Evolutionary conservation across 2,888 invertebrate genomes (phyloP).

Genomic region (Leptogaster cylindrica): DNA sequence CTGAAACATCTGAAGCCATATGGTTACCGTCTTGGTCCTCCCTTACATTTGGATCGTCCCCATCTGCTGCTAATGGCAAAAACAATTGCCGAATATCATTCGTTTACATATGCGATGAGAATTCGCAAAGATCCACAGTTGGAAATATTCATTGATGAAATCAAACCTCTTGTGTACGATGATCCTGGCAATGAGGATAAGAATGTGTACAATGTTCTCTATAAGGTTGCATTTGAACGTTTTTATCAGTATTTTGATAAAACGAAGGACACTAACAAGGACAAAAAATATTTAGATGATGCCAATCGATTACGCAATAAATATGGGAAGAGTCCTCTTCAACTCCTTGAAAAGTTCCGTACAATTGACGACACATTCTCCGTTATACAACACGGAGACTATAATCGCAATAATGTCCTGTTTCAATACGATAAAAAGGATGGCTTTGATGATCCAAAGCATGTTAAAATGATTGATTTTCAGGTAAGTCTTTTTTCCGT

Average conservation of each 20-base stretch:
- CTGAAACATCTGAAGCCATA: conserved; percentile 55
- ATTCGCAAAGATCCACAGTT: conserved; percentile 52
- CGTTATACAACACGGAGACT: conserved; percentile 59
- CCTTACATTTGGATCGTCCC: conserved; percentile 52
- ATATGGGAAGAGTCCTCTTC: conserved; percentile 53
- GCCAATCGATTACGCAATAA: conserved; percentile 52
- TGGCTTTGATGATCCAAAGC: conserved; percentile 47
- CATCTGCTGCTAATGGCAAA: conserved; percentile 55
- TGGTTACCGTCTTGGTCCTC: conserved; percentile 57
- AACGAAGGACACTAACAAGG: not conserved
- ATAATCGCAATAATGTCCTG: conserved; percentile 60
- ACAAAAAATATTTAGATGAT: conserved; percentile 47
- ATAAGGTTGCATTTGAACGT: conserved; percentile 56
- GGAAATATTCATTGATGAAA: conserved; percentile 51
- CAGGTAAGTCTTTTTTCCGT: too few species aligned
- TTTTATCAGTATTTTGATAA: conserved; percentile 56
- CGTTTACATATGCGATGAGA: conserved; percentile 55
- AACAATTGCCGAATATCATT: conserved; percentile 56
- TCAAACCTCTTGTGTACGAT: conserved; percentile 53
- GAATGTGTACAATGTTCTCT: conserved; percentile 54
- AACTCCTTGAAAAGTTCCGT: conserved; percentile 55
- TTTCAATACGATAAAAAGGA: conserved; percentile 52
- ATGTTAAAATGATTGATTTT: conserved; percentile 57
- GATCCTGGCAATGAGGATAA: conserved; percentile 38
- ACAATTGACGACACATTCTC: conserved; percentile 53